A percentile compares a stretch with the other conserved stretches of the same genome.
phyloP scores from a whole-genome alignment of 30 jellyfish, hydroid and myxozoan genomes.

The Aurelia coerulea region DNA sequence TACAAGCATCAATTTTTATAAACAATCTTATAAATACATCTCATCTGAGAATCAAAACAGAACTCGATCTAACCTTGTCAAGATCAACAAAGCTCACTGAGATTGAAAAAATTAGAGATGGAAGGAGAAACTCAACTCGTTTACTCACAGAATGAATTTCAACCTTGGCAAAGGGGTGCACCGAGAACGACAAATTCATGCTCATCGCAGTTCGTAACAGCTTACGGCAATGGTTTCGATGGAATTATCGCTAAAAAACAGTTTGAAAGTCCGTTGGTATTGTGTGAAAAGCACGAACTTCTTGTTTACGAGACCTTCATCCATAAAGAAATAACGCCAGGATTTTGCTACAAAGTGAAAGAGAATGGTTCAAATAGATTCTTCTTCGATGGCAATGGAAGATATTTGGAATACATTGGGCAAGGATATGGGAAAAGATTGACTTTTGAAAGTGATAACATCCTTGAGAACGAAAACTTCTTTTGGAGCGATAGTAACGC shows the following conservation, averaged over 20 bases:
- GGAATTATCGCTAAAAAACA: no score
- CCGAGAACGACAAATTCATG: background rate
- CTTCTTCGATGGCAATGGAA: constrained; percentile 62
- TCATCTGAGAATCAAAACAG: no score
- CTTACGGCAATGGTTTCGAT: no score
- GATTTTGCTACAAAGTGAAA: constrained; percentile 73
- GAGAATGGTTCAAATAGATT: constrained; percentile 54
- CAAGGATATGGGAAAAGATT: constrained; percentile 82
- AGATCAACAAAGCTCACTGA: constrained; percentile 12
- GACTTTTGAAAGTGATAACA: constrained; percentile 62
- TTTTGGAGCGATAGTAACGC: constrained; percentile 85
- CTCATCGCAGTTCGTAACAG: background rate
- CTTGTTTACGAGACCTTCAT: constrained; percentile 42
- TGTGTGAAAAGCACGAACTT: constrained; percentile 46
- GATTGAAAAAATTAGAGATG: background rate
- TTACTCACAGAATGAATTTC: constrained; percentile 12
- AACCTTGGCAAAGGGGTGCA: background rate
- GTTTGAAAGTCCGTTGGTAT: no score
- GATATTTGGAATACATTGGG: constrained; percentile 63
- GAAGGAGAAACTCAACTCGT: constrained; percentile 16
- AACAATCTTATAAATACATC: no score
- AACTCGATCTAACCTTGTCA: background rate
- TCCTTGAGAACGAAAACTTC: constrained; percentile 66
- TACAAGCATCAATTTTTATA: background rate
- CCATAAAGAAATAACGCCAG: constrained; percentile 67